Evolutionary conservation across 2,888 invertebrate species (phyloP).

Genomic region (Lasiommata megera): DNA sequence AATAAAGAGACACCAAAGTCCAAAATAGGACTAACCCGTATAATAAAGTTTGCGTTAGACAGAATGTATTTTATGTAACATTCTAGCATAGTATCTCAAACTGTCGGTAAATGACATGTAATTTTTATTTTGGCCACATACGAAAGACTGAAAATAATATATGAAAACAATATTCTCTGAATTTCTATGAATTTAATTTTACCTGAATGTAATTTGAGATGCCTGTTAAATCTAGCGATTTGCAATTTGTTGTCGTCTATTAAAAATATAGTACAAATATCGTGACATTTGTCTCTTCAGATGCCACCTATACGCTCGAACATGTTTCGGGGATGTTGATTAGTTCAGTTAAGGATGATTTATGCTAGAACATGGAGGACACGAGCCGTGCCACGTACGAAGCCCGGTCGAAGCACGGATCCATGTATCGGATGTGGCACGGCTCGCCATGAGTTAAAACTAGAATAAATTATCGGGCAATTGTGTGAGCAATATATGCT

Average conservation of each 20-base stretch:
- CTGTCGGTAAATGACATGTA: not conserved
- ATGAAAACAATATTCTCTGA: slow-evolving; percentile 6
- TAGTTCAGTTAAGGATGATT: too few relatives aligned
- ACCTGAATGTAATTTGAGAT: slow-evolving; percentile 8
- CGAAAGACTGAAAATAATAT: slow-evolving; percentile 9
- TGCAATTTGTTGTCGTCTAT: slow-evolving; percentile 24
- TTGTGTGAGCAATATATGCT: too few relatives aligned
- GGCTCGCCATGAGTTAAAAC: too few relatives aligned
- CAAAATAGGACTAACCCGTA: not conserved
- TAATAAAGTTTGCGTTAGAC: not conserved
- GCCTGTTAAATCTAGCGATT: slow-evolving; percentile 8
- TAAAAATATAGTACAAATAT: slow-evolving; percentile 28
- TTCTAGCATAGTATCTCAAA: not conserved
- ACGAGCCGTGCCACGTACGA: too few relatives aligned
- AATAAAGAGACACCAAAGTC: not conserved
- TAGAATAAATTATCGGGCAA: too few relatives aligned
- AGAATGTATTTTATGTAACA: not conserved
- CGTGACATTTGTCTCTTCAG: not conserved
- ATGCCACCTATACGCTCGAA: not conserved
- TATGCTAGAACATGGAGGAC: too few relatives aligned
- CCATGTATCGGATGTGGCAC: too few relatives aligned
- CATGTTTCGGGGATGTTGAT: not conserved
- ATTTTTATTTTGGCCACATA: not conserved
- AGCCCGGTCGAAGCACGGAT: too few relatives aligned
- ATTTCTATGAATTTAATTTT: slow-evolving; percentile 14